Evolutionary conservation across 2,113 vertebrate genomes (phyloP), one percentile per base, ranked within the genome.

Genomic region (Colaptes auratus): DNA sequence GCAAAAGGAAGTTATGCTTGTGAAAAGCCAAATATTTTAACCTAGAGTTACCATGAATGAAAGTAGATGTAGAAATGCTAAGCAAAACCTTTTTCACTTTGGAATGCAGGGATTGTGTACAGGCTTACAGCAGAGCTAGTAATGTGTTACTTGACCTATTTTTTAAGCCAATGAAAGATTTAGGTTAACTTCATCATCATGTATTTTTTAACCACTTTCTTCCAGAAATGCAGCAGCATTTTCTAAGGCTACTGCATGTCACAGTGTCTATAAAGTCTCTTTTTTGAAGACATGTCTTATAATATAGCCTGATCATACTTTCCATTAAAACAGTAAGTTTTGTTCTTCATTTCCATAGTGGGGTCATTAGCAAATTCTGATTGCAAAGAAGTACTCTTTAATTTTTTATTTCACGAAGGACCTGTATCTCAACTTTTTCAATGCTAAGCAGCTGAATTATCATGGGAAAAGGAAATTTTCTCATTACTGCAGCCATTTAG

Each of bases 71-170:
- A 69, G 61, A 30, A 82, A 89, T 48, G 80, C 63, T 58, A 72
- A 91, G 76, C 18, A 86, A 88, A 97, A 90, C 80, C 80, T 94
- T 88, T 86, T 73, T 89, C 53, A 23, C 65, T 94, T 65, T 79
- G 93, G 90, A 95, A 95, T 84, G 94, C 58, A 86, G 3, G 1
- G 82, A 84, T 70, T 97, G 95, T 90, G 90, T 95, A 94, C 61
- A 65, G 86, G 86, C 95, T 92, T 89, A 84, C 50, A 94, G 82
- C 12, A 3, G 58, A 92, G 90, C 92, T 90, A 86, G 80, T 88
- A 95, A 93, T 94, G 90, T 91, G 91, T 95, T 95, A 94, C 92
- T 97, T 95, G 94, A 97, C 96, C 96, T 96, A 97, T 95, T 97
- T 97, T 97, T 93, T 88, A 95, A 97, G 88, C 95, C 95, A 93